A percentile compares a stretch with the other conserved stretches of the same genome.
Conservation (phyloP, 2,113 vertebrate species). For the Typhlomys cinereus region DNA sequence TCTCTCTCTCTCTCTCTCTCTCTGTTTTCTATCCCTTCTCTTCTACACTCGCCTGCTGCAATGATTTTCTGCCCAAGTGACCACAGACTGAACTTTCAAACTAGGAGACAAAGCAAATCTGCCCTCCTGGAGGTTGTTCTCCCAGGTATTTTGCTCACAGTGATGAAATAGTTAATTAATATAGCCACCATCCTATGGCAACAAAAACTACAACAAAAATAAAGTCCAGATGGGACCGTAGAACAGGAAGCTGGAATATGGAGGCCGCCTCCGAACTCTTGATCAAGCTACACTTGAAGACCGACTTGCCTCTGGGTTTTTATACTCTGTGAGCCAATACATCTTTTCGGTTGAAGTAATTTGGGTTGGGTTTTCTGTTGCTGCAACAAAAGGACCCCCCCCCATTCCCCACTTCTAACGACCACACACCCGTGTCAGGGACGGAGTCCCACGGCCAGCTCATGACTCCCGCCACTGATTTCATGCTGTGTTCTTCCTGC, state of each 20-base stretch:
- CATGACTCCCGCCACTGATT: rapidly evolving
- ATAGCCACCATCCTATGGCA: not conserved
- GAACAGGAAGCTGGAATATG: not conserved
- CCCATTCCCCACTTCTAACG: not conserved
- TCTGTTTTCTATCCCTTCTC: not conserved
- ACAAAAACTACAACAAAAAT: not conserved
- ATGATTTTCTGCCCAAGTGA: not conserved
- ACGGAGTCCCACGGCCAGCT: not conserved
- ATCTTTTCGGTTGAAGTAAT: not conserved
- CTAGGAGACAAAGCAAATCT: not conserved
- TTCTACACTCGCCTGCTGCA: not conserved
- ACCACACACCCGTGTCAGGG: not conserved
- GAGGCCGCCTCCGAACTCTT: not conserved
- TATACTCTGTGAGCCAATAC: not conserved
- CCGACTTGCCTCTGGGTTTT: not conserved
- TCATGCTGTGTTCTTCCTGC: not conserved
- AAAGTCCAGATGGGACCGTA: not conserved
- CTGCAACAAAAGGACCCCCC: not conserved
- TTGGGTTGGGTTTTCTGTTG: slow-evolving; percentile 1
- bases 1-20: not conserved
- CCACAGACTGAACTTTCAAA: not conserved
- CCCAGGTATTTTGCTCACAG: not conserved
- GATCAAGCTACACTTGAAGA: not conserved
- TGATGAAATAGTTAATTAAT: not conserved
- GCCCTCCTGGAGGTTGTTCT: not conserved